Percentiles rank a stretch among this genome's conserved stretches.
Conservation (phyloP, 2,888 invertebrate genomes). For the Pollenia griseotomentosa region DNA sequence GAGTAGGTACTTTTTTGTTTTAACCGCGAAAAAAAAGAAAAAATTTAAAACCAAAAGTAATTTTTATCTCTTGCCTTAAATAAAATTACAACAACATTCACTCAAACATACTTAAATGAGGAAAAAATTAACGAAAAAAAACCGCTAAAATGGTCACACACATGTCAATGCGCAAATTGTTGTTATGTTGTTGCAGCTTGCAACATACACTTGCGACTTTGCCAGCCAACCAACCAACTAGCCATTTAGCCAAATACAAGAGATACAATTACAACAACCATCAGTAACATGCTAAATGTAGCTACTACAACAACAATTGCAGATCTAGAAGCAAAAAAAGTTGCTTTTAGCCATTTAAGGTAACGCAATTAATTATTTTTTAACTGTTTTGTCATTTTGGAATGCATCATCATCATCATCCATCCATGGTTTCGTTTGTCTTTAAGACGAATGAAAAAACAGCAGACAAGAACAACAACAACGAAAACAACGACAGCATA, state of each 20-base stretch:
- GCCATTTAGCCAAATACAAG: slow-evolving; percentile 33
- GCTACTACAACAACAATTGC: slow-evolving; percentile 60
- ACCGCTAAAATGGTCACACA: slow-evolving; percentile 80
- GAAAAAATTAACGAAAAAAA: slow-evolving; percentile 44
- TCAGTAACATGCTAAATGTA: slow-evolving; percentile 29
- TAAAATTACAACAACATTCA: slow-evolving; percentile 41
- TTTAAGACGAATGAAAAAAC: slow-evolving; percentile 48
- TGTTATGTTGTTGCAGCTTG: slow-evolving; percentile 75
- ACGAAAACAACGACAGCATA: slow-evolving; percentile 43
- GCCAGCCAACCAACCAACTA: slow-evolving; percentile 32
- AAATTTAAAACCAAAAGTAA: slow-evolving; percentile 69
- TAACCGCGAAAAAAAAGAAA: slow-evolving; percentile 12
- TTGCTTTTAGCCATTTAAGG: slow-evolving; percentile 83
- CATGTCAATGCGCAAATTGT: slow-evolving; percentile 77
- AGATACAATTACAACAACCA: slow-evolving; percentile 57
- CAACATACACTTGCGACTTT: slow-evolving; percentile 67
- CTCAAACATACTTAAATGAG: slow-evolving; percentile 15
- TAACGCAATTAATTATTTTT: slow-evolving; percentile 85
- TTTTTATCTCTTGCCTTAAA: slow-evolving; percentile 58
- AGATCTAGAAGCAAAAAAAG: slow-evolving; percentile 26
- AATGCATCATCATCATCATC: slow-evolving; percentile 76
- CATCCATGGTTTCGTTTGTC: slow-evolving; percentile 58
- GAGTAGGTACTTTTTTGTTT: slow-evolving; percentile 45
- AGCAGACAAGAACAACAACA: slow-evolving; percentile 8
- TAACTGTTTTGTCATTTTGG: slow-evolving; percentile 84